Percentiles rank a stretch among this genome's conserved stretches.
Conservation (phyloP, 1,140 invertebrate genomes). For the Cheumatopsyche charites region DNA sequence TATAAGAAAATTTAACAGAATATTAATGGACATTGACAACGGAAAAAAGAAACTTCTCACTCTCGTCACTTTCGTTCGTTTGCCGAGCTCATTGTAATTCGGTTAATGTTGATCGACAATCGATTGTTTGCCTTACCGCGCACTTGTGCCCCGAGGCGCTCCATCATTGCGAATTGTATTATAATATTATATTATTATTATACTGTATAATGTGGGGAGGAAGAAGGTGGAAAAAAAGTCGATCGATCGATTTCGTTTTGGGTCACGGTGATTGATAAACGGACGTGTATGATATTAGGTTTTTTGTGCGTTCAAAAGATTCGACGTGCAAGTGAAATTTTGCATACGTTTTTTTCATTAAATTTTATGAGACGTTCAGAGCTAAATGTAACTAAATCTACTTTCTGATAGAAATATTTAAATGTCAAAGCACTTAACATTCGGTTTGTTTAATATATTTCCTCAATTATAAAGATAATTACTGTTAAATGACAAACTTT, state of each 20-base stretch:
- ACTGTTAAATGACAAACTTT: too few species aligned
- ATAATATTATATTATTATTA: not conserved
- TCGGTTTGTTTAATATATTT: too few species aligned
- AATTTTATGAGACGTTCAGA: too few species aligned
- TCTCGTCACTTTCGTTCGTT: slow-evolving; percentile 4
- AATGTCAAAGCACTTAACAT: too few species aligned
- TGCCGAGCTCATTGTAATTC: not conserved
- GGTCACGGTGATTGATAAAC: slow-evolving; percentile 23
- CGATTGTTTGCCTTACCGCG: slow-evolving; percentile 17
- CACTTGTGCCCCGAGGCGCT: not conserved
- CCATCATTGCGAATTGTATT: not conserved
- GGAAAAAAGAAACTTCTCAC: not conserved
- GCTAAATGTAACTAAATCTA: too few species aligned
- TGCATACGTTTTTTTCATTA: too few species aligned
- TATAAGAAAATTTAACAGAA: too few species aligned
- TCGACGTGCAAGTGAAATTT: too few species aligned
- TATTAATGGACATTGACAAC: slow-evolving; percentile 1
- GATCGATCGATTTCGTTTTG: slow-evolving; percentile 12
- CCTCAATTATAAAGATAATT: too few species aligned
- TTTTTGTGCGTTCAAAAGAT: not conserved
- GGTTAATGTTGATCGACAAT: slow-evolving; percentile 7
- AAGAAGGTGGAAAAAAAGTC: not conserved
- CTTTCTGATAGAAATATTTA: too few species aligned
- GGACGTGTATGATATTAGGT: slow-evolving; percentile 9
- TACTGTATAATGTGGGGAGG: too few species aligned